Evolutionary conservation across 2,888 invertebrate species (phyloP).

Genomic region (Lathronympha strigana): DNA sequence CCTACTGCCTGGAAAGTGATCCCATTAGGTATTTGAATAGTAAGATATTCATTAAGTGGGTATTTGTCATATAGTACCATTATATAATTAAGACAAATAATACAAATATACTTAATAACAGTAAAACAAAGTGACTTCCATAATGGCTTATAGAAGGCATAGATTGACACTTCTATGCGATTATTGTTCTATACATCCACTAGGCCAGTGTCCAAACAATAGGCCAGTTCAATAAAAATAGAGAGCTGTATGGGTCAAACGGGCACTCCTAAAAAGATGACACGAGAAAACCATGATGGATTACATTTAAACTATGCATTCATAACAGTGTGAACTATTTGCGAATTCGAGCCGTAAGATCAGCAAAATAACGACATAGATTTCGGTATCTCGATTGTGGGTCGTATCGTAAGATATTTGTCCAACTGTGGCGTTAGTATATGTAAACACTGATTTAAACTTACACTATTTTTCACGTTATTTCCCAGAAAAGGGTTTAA

Average conservation of each 20-base stretch:
- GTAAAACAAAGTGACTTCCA: slow-evolving; percentile 9
- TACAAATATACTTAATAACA: neutral
- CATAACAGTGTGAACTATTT: neutral
- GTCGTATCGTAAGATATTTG: no score
- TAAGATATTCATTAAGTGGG: no score
- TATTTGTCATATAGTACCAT: neutral
- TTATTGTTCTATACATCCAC: slow-evolving; percentile 5
- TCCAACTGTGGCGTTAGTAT: no score
- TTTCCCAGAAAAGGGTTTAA: no score
- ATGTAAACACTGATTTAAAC: no score
- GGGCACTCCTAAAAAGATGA: slow-evolving; percentile 20
- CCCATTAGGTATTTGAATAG: no score
- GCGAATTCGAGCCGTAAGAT: neutral
- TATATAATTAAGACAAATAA: neutral
- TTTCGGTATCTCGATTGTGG: no score
- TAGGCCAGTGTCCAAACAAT: slow-evolving; percentile 30
- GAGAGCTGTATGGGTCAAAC: slow-evolving; percentile 32
- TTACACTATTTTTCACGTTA: no score
- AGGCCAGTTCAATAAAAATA: slow-evolving; percentile 31
- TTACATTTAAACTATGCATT: slow-evolving; percentile 19
- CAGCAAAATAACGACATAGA: no score
- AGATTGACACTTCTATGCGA: slow-evolving; percentile 19
- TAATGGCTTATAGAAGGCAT: neutral
- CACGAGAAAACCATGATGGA: slow-evolving; percentile 21
- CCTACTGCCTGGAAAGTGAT: no score